Conservation (phyloP, 2,888 invertebrate species). For the Elegia similella region DNA sequence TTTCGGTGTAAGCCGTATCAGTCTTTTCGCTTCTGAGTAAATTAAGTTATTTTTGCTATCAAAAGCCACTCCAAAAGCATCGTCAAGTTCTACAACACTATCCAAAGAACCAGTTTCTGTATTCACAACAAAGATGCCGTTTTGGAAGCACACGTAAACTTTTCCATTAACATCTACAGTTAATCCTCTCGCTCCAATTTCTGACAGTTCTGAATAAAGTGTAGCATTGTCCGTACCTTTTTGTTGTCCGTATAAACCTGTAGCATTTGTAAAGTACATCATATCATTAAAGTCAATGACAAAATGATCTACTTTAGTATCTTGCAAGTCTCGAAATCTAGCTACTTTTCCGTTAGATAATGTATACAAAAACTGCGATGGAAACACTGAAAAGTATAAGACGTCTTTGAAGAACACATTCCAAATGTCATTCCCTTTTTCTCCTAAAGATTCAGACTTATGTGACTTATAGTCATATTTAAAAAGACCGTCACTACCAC, state of each 20-base stretch:
- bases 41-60: conserved; percentile 60
- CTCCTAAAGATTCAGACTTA: conserved; percentile 44
- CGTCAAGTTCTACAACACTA: conserved; percentile 44
- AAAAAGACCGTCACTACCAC: conserved; percentile 58
- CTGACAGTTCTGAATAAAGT: conserved; percentile 33
- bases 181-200: conserved; percentile 46
- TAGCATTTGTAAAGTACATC: conserved; percentile 55
- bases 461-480: conserved; percentile 52
- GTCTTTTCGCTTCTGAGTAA: conserved; percentile 47
- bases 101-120: conserved; percentile 38
- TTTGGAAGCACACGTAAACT: conserved; percentile 46
- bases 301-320: conserved; percentile 60
- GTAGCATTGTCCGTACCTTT: conserved; percentile 51
- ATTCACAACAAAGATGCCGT: conserved; percentile 53
- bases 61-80: conserved; percentile 61
- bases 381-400: conserved; percentile 55
- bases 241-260: conserved; percentile 55
- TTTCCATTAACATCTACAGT: conserved; percentile 49
- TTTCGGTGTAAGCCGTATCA: conserved; percentile 43
- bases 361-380: conserved; percentile 54
- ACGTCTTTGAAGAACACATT: conserved; percentile 54
- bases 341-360: conserved; percentile 40
- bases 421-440: conserved; percentile 52
- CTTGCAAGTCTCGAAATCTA: conserved; percentile 57
- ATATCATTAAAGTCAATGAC: conserved; percentile 52